Conservation (phyloP, 1,140 invertebrate genomes). For the Augochlora pura region DNA sequence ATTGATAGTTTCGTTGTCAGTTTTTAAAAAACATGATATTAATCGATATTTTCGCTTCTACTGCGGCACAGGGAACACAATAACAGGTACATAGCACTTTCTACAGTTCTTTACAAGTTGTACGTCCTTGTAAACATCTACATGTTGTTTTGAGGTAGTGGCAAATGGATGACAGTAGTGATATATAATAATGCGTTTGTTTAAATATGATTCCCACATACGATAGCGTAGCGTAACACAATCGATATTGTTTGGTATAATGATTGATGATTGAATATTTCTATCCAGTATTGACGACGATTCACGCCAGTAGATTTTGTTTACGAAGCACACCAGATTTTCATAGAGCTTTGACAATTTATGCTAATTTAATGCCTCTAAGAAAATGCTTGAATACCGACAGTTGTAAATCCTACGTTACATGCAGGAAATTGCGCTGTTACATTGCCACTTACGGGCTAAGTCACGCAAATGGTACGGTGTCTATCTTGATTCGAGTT, state of each 20-base stretch:
- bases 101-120: slow-evolving; percentile 14
- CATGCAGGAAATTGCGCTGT: too few relatives aligned
- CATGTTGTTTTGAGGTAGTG: neutral
- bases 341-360: neutral
- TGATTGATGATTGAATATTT: neutral
- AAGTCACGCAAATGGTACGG: too few relatives aligned
- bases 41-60: slow-evolving; percentile 71
- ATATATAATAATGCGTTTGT: neutral
- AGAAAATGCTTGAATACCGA: neutral
- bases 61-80: slow-evolving; percentile 73
- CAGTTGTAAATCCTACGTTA: too few relatives aligned
- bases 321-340: neutral
- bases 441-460: too few relatives aligned
- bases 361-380: neutral
- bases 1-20: slow-evolving; percentile 14
- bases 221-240: neutral
- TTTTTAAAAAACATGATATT: slow-evolving; percentile 51
- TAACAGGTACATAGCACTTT: slow-evolving; percentile 71
- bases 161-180: neutral
- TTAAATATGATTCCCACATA: neutral
- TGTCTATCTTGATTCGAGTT: too few relatives aligned
- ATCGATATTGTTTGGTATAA: neutral
- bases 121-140: neutral
- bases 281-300: neutral
- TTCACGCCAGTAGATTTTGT: neutral